phyloP scores from a whole-genome alignment of 2,113 vertebrate genomes.

The Oncorhynchus gorbuscha region DNA sequence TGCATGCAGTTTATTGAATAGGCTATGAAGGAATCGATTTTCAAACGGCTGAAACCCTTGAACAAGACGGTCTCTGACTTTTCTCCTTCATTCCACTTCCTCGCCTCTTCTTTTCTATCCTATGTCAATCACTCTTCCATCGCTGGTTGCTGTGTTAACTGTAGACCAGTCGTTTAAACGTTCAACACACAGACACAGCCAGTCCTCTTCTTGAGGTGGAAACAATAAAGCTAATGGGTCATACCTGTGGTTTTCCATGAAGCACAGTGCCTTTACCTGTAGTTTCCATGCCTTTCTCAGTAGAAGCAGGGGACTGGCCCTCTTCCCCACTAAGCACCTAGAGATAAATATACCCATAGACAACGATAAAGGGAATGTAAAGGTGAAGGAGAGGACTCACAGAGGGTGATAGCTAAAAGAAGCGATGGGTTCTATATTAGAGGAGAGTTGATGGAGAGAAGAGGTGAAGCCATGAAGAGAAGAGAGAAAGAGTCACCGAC shows the following conservation, averaged over 20 bases:
- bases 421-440: conserved; percentile 40
- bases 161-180: conserved; percentile 8
- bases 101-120: conserved; percentile 28
- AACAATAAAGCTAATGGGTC: conserved; percentile 61
- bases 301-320: conserved; percentile 48
- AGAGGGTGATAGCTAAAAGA: conserved; percentile 10
- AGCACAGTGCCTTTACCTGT: conserved; percentile 43
- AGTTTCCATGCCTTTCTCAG: conserved; percentile 66
- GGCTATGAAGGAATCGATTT: conserved; percentile 70
- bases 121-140: conserved; percentile 44
- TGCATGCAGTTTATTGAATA: conserved; percentile 68
- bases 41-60: conserved; percentile 67
- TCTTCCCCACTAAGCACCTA: conserved; percentile 25
- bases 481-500: not conserved
- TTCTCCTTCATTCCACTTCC: conserved; percentile 64
- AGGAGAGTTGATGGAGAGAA: conserved; percentile 36
- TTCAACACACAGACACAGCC: conserved; percentile 35
- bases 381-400: conserved; percentile 31
- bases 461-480: not conserved
- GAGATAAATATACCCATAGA: conserved; percentile 6
- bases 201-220: conserved; percentile 50
- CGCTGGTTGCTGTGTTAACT: conserved; percentile 22
- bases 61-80: conserved; percentile 59
- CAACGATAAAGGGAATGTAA: conserved; percentile 51
- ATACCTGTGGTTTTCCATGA: conserved; percentile 35